phyloP scores from a whole-genome alignment of 1,140 invertebrate genomes.

The Dolichoris vasculosae region DNA sequence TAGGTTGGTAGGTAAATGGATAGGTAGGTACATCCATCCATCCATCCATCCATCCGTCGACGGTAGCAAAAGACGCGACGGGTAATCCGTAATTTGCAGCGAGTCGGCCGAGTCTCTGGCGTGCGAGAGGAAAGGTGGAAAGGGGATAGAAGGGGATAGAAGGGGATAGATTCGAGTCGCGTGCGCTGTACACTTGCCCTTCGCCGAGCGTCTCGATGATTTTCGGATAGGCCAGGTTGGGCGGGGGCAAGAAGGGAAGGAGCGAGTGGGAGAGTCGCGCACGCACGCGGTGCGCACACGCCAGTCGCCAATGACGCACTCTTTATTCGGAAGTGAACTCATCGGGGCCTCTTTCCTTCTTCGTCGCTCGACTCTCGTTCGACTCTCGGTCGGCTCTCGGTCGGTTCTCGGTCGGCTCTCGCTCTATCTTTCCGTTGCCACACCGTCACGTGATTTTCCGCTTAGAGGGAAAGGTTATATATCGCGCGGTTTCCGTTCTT shows the following conservation, averaged over 20 bases:
- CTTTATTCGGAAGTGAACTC: conserved; percentile 49
- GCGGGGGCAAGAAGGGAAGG: background rate
- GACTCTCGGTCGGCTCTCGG: too few species aligned
- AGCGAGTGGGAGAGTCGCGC: background rate
- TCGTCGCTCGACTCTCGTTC: background rate
- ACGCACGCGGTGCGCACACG: conserved; percentile 11
- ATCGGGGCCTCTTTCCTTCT: conserved; percentile 34
- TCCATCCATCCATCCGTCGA: too few species aligned
- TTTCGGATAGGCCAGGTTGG: background rate
- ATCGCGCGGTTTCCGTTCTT: background rate
- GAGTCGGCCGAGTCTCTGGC: too few species aligned
- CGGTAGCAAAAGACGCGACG: too few species aligned
- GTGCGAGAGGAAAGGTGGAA: too few species aligned
- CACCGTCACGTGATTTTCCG: conserved; percentile 42
- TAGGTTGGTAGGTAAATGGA: too few species aligned
- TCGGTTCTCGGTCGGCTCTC: background rate
- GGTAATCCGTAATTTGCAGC: too few species aligned
- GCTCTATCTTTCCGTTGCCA: background rate
- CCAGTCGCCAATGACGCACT: conserved; percentile 34
- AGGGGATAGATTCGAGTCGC: background rate
- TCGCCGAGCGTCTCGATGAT: background rate
- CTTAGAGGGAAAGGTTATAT: conserved; percentile 17
- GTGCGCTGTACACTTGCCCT: background rate
- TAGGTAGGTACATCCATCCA: too few species aligned
- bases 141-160: background rate